Evolutionary conservation across 1,140 invertebrate species (phyloP), one percentile per base, ranked within the genome.

Genomic region (Contarinia nasturtii): DNA sequence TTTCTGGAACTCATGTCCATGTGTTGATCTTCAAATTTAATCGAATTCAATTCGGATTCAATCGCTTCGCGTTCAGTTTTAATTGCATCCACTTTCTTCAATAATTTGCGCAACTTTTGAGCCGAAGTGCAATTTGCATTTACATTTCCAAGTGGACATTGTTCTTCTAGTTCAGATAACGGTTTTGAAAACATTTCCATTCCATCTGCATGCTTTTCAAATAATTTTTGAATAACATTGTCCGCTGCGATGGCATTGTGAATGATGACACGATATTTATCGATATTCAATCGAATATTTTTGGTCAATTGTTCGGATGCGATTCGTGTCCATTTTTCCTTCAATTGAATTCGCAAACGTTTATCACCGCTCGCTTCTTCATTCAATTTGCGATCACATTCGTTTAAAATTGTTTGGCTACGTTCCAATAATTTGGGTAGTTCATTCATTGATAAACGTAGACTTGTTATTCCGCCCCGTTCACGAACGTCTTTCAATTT

Each of bases 331-430:
- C 95, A 99, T 51, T 77, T 72, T 55, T 82, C 79, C 57, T 87
- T 89, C 59, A 98, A 96, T 68, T 98, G 93, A 43, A 72, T 65
- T 52, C 84, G 71, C 42, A 98, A 68, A 56, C 89, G 80, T 55
- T 82, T 77, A 62, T 99, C 95, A 1, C 88, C 87, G 49, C 82
- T 75, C 52, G 83, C 79, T 67, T 99, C 95, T 63, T 97, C 91
- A 55, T 80, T 78, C 43, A 98, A 65, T 73, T 93, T 74, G 52
- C 85, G 73, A 50, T 91, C 82, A 40, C 83, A 76, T 78, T 98
- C 94, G 61, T 93, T 81, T 0, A 99, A 70, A 51, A 99, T 95
- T 66, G 98, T 93, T 49, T 80, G 79, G 66, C 98, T 98, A 49
- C 94, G 72, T 60, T 83, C 80, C 33, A 97, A 71, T 38, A 94